Evolutionary conservation across 2,888 invertebrate species (phyloP).

Genomic region (Sthenelais limicola): DNA sequence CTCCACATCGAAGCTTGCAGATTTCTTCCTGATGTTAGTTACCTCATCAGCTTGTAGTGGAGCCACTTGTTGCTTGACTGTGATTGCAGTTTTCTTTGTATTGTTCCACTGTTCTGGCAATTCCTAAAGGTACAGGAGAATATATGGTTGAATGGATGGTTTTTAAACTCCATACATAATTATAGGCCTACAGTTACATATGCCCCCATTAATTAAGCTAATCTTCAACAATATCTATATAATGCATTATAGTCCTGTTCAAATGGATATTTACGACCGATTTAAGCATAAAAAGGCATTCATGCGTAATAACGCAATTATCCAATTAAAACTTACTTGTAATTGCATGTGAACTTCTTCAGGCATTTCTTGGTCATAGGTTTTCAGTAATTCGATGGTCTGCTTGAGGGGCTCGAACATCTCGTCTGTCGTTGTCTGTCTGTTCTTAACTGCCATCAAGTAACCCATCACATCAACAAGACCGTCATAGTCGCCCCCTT

Average conservation of each 20-base stretch:
- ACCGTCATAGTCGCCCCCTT: slow-evolving; percentile 91
- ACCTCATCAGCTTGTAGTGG: slow-evolving; percentile 96
- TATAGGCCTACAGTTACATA: too few species aligned
- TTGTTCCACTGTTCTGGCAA: slow-evolving; percentile 96
- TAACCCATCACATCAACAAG: slow-evolving; percentile 95
- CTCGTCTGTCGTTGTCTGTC: slow-evolving; percentile 88
- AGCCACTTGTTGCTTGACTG: slow-evolving; percentile 94
- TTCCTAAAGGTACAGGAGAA: slow-evolving; percentile 80
- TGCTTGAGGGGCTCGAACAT: slow-evolving; percentile 96
- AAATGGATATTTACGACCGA: too few species aligned
- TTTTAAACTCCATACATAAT: too few species aligned
- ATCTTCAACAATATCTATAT: too few species aligned
- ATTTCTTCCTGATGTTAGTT: slow-evolving; percentile 88
- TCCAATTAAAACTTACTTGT: slow-evolving; percentile 77
- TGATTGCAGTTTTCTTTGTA: slow-evolving; percentile 91
- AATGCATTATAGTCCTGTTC: too few species aligned
- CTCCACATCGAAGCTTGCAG: slow-evolving; percentile 85
- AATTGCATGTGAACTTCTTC: slow-evolving; percentile 94
- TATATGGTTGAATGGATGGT: too few species aligned
- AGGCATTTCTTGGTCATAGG: slow-evolving; percentile 96
- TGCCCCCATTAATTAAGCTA: too few species aligned
- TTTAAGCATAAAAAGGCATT: too few species aligned
- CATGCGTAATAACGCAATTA: too few species aligned
- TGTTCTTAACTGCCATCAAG: slow-evolving; percentile 92
- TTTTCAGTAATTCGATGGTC: slow-evolving; percentile 91